phyloP scores from a whole-genome alignment of 2,888 invertebrate genomes.

The Callyntrura sp. region DNA sequence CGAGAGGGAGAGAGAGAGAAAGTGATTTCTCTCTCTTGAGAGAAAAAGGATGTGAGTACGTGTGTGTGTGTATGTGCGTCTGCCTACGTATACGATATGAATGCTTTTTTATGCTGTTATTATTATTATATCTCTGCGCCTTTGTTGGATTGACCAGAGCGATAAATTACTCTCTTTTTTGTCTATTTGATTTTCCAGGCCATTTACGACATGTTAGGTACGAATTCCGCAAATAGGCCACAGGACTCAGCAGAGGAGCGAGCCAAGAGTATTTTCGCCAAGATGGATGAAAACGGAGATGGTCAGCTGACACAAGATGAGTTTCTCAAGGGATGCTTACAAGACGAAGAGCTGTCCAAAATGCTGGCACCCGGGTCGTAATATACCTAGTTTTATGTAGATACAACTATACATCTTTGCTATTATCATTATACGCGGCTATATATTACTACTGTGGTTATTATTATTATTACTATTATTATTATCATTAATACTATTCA shows the following conservation, averaged over 20 bases:
- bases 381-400: constrained; percentile 65
- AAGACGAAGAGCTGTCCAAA: constrained; percentile 97
- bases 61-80: constrained; percentile 2
- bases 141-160: constrained; percentile 16
- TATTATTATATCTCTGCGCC: too few species aligned
- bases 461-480: constrained; percentile 36
- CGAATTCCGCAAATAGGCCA: constrained; percentile 97
- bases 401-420: constrained; percentile 5
- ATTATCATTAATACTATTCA: background rate
- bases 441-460: constrained; percentile 18
- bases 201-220: constrained; percentile 99
- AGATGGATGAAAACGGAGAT: constrained; percentile 98
- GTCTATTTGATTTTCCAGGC: constrained; percentile 89
- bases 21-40: background rate
- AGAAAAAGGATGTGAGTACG: background rate
- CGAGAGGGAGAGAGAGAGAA: background rate
- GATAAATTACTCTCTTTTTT: constrained; percentile 47
- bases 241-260: constrained; percentile 98
- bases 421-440: constrained; percentile 32
- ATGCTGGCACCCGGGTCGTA: constrained; percentile 92
- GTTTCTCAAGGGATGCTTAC: constrained; percentile 98
- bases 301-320: constrained; percentile 99
- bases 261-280: constrained; percentile 99
- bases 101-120: too few species aligned
- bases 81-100: background rate